Evolutionary conservation across 1,140 invertebrate genomes (phyloP).

Genomic region (Tyrophagus putrescentiae): DNA sequence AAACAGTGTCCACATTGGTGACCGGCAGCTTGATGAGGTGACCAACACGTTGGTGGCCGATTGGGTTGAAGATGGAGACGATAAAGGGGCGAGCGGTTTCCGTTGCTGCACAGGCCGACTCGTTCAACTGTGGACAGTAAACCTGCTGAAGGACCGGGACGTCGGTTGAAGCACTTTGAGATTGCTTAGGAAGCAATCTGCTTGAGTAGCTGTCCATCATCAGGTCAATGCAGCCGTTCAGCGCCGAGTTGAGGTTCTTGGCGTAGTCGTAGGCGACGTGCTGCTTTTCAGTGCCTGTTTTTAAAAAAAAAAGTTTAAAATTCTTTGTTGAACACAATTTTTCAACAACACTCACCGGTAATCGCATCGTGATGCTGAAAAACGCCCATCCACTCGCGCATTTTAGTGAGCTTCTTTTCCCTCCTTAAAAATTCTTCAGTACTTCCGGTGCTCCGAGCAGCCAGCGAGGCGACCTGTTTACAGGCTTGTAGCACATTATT

Average conservation of each 20-base stretch:
- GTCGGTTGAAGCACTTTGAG: no score
- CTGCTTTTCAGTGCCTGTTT: slow-evolving; percentile 76
- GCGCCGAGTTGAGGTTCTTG: slow-evolving; percentile 33
- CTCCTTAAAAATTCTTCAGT: background rate
- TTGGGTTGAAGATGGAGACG: slow-evolving; percentile 63
- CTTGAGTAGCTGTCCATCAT: slow-evolving; percentile 33
- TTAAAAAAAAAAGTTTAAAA: background rate
- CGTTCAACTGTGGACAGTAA: slow-evolving; percentile 47
- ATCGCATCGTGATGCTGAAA: slow-evolving; percentile 40
- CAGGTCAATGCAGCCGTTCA: slow-evolving; percentile 32
- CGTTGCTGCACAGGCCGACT: slow-evolving; percentile 40
- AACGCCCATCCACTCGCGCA: slow-evolving; percentile 11
- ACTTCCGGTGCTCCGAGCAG: slow-evolving; percentile 9
- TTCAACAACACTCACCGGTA: no score
- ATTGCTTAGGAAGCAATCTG: slow-evolving; percentile 41
- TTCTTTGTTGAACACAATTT: background rate
- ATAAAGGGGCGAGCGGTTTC: slow-evolving; percentile 47
- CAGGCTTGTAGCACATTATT: slow-evolving; percentile 67
- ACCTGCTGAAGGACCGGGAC: slow-evolving; percentile 28
- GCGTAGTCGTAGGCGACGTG: slow-evolving; percentile 73
- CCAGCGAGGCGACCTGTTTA: slow-evolving; percentile 34
- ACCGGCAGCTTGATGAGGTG: slow-evolving; percentile 53
- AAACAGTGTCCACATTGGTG: slow-evolving; percentile 34
- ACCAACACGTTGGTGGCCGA: slow-evolving; percentile 44
- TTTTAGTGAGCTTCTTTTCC: slow-evolving; percentile 12